Evolutionary conservation across 2,113 vertebrate species (phyloP).

Genomic region (Hyaena hyaena): DNA sequence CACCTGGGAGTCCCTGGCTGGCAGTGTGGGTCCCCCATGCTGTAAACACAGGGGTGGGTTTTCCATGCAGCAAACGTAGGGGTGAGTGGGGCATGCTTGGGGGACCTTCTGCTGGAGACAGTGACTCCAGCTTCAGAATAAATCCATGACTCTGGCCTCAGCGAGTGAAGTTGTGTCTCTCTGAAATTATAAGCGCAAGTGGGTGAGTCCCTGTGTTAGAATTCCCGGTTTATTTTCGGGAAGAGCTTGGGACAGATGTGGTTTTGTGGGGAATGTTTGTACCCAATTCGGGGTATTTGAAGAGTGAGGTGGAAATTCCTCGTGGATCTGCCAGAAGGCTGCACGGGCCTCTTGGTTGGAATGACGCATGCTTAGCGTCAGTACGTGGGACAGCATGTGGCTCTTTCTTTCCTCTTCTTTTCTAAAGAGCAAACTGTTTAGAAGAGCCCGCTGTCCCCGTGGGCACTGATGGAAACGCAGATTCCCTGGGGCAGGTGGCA

Average conservation of each 20-base stretch:
- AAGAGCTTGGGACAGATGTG: background rate
- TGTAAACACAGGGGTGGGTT: background rate
- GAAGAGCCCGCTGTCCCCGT: background rate
- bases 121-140: background rate
- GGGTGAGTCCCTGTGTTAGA: background rate
- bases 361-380: background rate
- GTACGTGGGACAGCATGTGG: background rate
- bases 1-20: background rate
- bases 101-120: background rate
- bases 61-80: fast-evolving
- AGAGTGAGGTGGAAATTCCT: background rate
- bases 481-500: background rate
- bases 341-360: background rate
- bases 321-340: background rate
- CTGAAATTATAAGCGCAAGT: background rate
- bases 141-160: background rate
- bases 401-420: background rate
- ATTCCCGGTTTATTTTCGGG: background rate
- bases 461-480: background rate
- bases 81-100: too few species aligned
- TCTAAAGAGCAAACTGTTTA: background rate
- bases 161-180: background rate
- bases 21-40: background rate
- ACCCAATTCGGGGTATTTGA: background rate
- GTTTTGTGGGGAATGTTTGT: background rate